A percentile compares a stretch with the other conserved stretches of the same genome.
These are phyloP conservation scores for Drosophila insularis DNA, from an alignment of 1,140 invertebrate species.

Conservation along the genomic window DNA sequence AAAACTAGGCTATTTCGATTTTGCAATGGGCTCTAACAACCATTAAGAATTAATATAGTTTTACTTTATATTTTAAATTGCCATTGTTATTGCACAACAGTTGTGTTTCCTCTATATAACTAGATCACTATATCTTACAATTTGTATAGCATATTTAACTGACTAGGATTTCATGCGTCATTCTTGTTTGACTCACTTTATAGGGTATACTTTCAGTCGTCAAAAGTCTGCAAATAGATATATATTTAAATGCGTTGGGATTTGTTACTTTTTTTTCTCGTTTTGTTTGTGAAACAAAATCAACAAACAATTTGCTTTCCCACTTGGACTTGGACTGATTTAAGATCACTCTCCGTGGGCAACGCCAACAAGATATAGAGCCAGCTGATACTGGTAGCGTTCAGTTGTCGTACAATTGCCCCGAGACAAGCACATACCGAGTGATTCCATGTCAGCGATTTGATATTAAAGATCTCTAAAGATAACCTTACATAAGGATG, in stretches of 20 bases:
- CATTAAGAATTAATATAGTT: no score
- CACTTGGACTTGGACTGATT: constrained; percentile 28
- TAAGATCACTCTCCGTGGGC: constrained; percentile 23
- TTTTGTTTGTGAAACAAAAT: constrained; percentile 16
- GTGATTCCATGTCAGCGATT: not conserved
- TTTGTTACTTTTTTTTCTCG: not conserved
- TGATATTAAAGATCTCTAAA: not conserved
- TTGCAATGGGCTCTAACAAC: no score
- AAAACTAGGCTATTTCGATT: not conserved
- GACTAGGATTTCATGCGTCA: no score
- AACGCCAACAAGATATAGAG: constrained; percentile 51
- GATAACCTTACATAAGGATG: constrained; percentile 22
- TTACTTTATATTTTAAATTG: no score
- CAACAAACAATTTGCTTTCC: constrained; percentile 31
- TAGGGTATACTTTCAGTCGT: constrained; percentile 31
- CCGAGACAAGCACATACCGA: constrained; percentile 15
- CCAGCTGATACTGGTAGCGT: constrained; percentile 20
- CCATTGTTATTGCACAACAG: no score
- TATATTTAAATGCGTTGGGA: not conserved
- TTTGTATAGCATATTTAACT: no score
- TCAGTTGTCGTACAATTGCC: constrained; percentile 43
- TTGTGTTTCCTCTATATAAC: no score
- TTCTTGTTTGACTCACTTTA: not conserved
- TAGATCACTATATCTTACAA: no score
- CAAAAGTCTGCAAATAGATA: not conserved